These are phyloP conservation scores for Seriola aureovittata DNA, from an alignment of 2,113 vertebrate species.

Conservation along the genomic window DNA sequence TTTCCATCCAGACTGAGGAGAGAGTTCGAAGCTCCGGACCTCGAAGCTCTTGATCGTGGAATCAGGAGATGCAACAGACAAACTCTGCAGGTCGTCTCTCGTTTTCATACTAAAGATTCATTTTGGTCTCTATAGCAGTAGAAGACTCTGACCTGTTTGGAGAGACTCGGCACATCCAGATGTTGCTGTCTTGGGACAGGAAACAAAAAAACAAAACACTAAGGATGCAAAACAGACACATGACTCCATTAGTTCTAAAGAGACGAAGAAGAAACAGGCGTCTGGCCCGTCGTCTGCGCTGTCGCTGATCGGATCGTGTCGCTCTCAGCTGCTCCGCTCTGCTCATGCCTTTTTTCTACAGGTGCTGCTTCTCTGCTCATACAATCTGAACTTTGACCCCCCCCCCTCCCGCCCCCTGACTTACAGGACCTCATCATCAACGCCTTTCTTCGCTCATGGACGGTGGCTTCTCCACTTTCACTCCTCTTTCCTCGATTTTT, in stretches of 20 bases:
- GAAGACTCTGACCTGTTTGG: conserved; percentile 22
- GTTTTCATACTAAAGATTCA: conserved; percentile 52
- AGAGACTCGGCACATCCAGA: conserved; percentile 36
- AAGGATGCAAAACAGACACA: conserved; percentile 48
- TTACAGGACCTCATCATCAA: conserved; percentile 51
- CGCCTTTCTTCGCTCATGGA: conserved; percentile 26
- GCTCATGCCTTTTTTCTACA: conserved; percentile 70
- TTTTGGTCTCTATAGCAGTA: conserved; percentile 36
- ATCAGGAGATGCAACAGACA: not conserved
- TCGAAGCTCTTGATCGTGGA: not conserved
- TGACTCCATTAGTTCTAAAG: not conserved
- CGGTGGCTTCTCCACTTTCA: not conserved
- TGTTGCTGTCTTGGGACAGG: conserved; percentile 37
- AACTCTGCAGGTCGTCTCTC: not conserved
- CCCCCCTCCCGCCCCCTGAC: not conserved
- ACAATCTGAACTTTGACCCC: conserved; percentile 68
- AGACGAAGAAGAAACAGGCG: not conserved
- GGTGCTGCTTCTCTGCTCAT: conserved; percentile 79
- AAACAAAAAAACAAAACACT: conserved; percentile 47
- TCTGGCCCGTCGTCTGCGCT: not conserved
- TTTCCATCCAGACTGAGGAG: conserved; percentile 18
- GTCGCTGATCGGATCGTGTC: conserved; percentile 1
- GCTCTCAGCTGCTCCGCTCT: conserved; percentile 36
- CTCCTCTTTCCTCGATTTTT: not conserved
- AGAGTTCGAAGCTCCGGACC: not conserved